Conservation (phyloP, 2,113 vertebrate genomes). For the Hemiprocne comata region DNA sequence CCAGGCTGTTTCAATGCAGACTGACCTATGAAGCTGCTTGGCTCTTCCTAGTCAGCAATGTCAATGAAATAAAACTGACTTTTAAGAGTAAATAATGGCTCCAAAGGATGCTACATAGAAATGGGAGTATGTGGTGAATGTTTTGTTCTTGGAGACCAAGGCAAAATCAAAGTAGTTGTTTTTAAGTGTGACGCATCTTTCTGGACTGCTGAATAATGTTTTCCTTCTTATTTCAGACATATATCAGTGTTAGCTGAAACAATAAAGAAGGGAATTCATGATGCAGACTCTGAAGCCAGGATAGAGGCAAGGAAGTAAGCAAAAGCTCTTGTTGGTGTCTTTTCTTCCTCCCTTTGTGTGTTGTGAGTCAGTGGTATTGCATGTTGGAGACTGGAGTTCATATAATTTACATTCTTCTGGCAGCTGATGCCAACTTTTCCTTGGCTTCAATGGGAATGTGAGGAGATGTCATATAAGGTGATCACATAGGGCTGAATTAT, state of each 20-base stretch:
- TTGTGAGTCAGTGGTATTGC: background rate
- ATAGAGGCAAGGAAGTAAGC: slow-evolving; percentile 98
- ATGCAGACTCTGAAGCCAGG: slow-evolving; percentile 95
- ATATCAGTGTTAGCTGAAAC: slow-evolving; percentile 96
- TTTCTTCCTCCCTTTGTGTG: background rate
- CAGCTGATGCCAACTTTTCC: background rate
- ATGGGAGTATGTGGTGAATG: background rate
- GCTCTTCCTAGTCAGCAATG: slow-evolving; percentile 17
- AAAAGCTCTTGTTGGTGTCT: background rate
- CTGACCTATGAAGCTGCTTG: slow-evolving; percentile 66
- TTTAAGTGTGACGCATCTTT: background rate
- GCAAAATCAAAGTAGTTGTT: background rate
- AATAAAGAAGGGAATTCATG: slow-evolving; percentile 97
- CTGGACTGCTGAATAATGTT: slow-evolving; percentile 30
- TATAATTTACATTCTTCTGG: background rate
- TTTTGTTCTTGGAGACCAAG: background rate
- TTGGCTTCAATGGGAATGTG: background rate
- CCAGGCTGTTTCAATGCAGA: slow-evolving; percentile 47
- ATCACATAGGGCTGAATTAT: background rate
- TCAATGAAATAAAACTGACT: background rate
- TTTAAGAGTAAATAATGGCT: background rate
- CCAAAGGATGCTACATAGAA: background rate
- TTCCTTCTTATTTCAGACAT: slow-evolving; percentile 83
- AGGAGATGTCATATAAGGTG: background rate
- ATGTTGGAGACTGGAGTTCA: background rate